These are phyloP conservation scores for Xylota segnis DNA, from an alignment of 2,888 invertebrate genomes.

Conservation along the genomic window DNA sequence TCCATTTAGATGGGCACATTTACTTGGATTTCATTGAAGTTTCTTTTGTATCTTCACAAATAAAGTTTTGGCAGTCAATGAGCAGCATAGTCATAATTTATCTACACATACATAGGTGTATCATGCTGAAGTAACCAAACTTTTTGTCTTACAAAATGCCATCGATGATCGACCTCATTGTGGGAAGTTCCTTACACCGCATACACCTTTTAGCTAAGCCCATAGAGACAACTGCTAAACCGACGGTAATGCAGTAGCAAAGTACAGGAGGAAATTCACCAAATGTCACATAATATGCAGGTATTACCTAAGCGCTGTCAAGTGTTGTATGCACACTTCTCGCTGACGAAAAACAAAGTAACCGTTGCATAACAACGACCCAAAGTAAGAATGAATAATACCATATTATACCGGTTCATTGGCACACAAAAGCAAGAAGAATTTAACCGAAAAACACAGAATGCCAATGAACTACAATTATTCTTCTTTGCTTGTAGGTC, in stretches of 20 bases:
- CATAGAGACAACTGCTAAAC: too few relatives aligned
- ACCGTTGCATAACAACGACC: constrained; percentile 45
- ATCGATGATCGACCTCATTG: too few relatives aligned
- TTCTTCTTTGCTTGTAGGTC: constrained; percentile 23
- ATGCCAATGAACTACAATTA: constrained; percentile 47
- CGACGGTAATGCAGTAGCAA: background rate
- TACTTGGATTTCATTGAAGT: too few relatives aligned
- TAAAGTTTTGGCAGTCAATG: too few relatives aligned
- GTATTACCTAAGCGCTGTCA: background rate
- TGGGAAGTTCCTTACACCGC: too few relatives aligned
- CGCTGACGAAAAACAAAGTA: background rate
- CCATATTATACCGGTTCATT: constrained; percentile 36
- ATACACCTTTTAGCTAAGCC: too few relatives aligned
- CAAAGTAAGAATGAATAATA: constrained; percentile 24
- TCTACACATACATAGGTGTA: too few relatives aligned
- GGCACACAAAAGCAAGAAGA: constrained; percentile 23
- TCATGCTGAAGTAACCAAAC: too few relatives aligned
- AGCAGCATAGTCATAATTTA: too few relatives aligned
- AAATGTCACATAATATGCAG: background rate
- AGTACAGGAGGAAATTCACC: background rate
- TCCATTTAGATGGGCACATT: too few relatives aligned
- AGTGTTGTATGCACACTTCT: constrained; percentile 19
- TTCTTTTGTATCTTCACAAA: too few relatives aligned
- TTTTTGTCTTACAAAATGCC: too few relatives aligned
- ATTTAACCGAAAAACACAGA: constrained; percentile 6